Conservation (phyloP, 2,113 vertebrate genomes). For the Anarhynchus alexandrinus region DNA sequence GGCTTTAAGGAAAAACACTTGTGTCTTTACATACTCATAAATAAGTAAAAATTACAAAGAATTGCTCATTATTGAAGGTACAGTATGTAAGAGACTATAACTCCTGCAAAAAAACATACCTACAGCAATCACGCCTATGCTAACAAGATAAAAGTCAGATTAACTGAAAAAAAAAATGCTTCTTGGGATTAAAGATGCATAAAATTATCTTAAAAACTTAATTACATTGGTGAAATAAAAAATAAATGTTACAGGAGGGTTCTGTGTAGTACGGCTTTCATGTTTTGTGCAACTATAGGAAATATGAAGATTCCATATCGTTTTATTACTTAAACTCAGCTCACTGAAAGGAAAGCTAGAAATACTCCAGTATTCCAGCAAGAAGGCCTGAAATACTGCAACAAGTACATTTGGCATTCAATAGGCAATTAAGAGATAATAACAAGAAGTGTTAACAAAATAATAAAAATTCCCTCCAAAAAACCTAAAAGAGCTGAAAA, state of each 20-base stretch:
- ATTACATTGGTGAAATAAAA: neutral
- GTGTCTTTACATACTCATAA: neutral
- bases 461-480: neutral
- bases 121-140: neutral
- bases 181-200: neutral
- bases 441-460: neutral
- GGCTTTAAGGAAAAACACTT: neutral
- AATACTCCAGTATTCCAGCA: neutral
- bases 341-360: neutral
- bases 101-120: neutral
- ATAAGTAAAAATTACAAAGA: neutral
- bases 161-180: neutral
- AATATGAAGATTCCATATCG: neutral
- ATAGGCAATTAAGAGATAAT: neutral
- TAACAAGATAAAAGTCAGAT: neutral
- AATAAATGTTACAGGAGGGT: neutral
- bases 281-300: neutral
- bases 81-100: neutral
- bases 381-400: neutral
- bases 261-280: neutral
- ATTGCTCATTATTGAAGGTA: neutral
- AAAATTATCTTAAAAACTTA: neutral
- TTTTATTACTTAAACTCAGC: neutral
- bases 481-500: neutral
- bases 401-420: neutral